phyloP scores from a whole-genome alignment of 92 coral and sea anemone genomes.

The Zoanthus sansibaricus region DNA sequence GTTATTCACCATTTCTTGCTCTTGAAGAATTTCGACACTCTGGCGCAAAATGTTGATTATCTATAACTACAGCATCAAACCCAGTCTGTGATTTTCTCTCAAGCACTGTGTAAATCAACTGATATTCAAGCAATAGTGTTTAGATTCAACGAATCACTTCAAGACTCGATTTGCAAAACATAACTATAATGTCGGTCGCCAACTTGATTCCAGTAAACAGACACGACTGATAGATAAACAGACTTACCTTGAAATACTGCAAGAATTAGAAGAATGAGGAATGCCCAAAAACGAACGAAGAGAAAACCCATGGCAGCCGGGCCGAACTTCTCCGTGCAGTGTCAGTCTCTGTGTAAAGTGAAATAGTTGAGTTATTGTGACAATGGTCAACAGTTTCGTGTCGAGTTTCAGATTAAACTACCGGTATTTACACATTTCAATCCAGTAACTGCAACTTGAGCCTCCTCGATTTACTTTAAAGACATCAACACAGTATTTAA shows the following conservation, averaged over 20 bases:
- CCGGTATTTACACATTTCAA: constrained; percentile 21
- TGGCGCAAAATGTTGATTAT: not conserved
- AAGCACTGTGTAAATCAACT: not conserved
- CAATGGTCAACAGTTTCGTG: constrained; percentile 28
- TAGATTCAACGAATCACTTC: not conserved
- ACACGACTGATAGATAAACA: not conserved
- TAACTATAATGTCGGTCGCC: not conserved
- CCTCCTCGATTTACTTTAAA: not conserved
- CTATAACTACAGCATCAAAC: not conserved
- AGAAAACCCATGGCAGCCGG: not conserved
- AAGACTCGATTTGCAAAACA: not conserved
- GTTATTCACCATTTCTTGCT: not conserved
- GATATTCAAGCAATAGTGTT: not conserved
- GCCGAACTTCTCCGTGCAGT: constrained; percentile 16
- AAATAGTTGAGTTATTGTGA: constrained; percentile 12
- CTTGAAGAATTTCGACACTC: not conserved
- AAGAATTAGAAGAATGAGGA: constrained; percentile 22
- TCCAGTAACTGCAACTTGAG: constrained; percentile 36
- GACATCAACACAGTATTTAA: not conserved
- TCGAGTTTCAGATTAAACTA: constrained; percentile 31
- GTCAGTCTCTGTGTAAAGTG: constrained; percentile 43
- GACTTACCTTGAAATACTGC: constrained; percentile 29
- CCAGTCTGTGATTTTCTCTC: not conserved
- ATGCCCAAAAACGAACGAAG: constrained; percentile 13
- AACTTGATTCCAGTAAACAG: not conserved